Base-by-base conservation (phyloP, 2,888 invertebrate genomes). In the Heteromurus nitidus region DNA sequence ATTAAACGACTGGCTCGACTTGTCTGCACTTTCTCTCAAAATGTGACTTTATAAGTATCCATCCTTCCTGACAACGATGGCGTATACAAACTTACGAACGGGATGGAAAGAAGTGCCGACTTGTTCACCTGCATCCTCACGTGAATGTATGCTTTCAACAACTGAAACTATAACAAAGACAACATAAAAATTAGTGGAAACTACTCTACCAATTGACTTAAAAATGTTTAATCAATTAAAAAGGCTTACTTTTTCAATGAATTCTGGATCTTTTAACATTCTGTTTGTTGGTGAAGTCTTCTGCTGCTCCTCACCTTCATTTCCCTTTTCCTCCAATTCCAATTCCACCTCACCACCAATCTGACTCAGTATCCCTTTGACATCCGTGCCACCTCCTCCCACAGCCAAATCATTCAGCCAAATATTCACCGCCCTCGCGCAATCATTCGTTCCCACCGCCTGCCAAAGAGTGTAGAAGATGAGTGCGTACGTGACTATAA, bases 331-430 rank as follows among this genome's bases (percentile, higher is more conserved):
- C 11, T 75, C 36, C 18, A 26, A 2, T 18, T 28, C 64, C n/a
- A 31, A n/a, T 1, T 62, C 72, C 2, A 24, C 36, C 26, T 50
- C 50, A 3, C 50, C 42, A 22, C 77, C 77, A 18, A 69, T 30
- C 9, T 76, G 69, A 36, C 69, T 31, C 20, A 79, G 18, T 1
- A 31, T 26, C 9, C 11, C 22, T 1, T 72, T 36, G 13, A 73
- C 67, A 53, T 68, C 83, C 2, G 75, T 72, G 0, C 74, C 80
- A 2, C 72, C 68, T 1, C 47, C 67, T 3, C 81, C 73, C 1
- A 73, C 44, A n/a, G 80, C 82, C 47, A 86, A 85, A 62, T 86
- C 86, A 65, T 86, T 86, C 18, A 86, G 79, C 68, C 80, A 76
- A 0, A 85, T 82, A 64, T 86, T 82, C n/a, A 86, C 53, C 55